Evolutionary conservation across 2,888 invertebrate genomes (phyloP), one percentile per base, ranked within the genome.

Genomic region (Brachynemurus nebulosus): DNA sequence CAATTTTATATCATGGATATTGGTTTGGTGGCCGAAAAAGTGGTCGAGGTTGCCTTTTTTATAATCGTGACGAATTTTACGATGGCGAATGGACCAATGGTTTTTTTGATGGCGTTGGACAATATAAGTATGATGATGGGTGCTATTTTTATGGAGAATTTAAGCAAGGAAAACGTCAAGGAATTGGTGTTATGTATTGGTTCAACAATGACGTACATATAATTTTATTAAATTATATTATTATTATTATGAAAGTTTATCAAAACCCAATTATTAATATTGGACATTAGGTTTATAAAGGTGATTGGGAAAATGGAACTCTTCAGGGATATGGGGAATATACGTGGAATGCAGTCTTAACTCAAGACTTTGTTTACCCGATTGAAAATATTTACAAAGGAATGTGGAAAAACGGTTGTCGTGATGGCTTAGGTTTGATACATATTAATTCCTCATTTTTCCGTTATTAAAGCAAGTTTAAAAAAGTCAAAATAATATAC

Each of bases 221-320:
- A n/a, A n/a, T n/a, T n/a, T n/a, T n/a, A n/a, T n/a, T n/a, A n/a
- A n/a, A n/a, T n/a, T n/a, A n/a, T n/a, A n/a, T n/a, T n/a, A n/a
- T n/a, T n/a, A n/a, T n/a, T n/a, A n/a, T n/a, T n/a, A n/a, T n/a
- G n/a, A n/a, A n/a, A n/a, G n/a, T n/a, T n/a, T n/a, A n/a, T n/a
- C n/a, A n/a, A n/a, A n/a, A n/a, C n/a, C n/a, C n/a, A n/a, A n/a
- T n/a, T n/a, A n/a, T n/a, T n/a, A n/a, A n/a, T n/a, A n/a, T n/a
- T n/a, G n/a, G n/a, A n/a, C n/a, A n/a, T n/a, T n/a, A 74, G 74
- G 68, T 68, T 57, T 78, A 77, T 55, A 66, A 61, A 47, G 78
- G 78, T 1, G 66, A 69, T 48, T 78, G 77, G 76, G 59, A 62
- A 51, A 63, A 68, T 44, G 73, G 73, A 20, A 58, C 64, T 1